Conservation (phyloP, 2,888 invertebrate species). For the Scaptomyza flava region DNA sequence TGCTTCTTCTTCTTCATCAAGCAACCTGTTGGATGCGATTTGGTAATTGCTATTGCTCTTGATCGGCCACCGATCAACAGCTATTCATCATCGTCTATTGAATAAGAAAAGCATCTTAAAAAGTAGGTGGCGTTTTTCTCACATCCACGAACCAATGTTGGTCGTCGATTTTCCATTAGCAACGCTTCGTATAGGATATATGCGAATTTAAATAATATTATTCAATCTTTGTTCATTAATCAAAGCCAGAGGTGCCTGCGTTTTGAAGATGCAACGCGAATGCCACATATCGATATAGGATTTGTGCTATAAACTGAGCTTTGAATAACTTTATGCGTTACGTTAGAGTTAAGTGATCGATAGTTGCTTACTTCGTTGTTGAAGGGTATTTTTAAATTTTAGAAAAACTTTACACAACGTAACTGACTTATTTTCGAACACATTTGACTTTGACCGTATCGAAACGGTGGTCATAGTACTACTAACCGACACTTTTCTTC, state of each 20-base stretch:
- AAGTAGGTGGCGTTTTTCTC: slow-evolving; percentile 76
- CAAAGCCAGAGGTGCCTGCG: slow-evolving; percentile 46
- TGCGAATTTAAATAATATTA: slow-evolving; percentile 79
- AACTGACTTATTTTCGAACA: neutral
- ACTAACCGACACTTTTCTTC: slow-evolving; percentile 46
- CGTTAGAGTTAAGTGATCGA: neutral
- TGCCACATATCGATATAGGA: slow-evolving; percentile 41
- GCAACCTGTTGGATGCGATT: slow-evolving; percentile 70
- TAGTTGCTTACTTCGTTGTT: too few species aligned
- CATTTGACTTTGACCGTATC: slow-evolving; percentile 44
- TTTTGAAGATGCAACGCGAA: slow-evolving; percentile 58
- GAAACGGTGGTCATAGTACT: slow-evolving; percentile 50
- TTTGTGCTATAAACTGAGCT: slow-evolving; percentile 7
- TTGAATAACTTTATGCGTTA: slow-evolving; percentile 1
- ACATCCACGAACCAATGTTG: slow-evolving; percentile 53
- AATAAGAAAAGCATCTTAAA: slow-evolving; percentile 34
- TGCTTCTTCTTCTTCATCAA: slow-evolving; percentile 6
- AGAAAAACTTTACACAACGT: neutral
- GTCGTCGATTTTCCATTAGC: slow-evolving; percentile 73
- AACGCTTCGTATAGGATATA: slow-evolving; percentile 72
- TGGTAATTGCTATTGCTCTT: slow-evolving; percentile 65
- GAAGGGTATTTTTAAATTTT: too few species aligned
- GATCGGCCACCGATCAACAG: slow-evolving; percentile 50
- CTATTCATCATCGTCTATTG: slow-evolving; percentile 60
- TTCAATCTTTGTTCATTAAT: slow-evolving; percentile 70